phyloP scores from a whole-genome alignment of 2,113 vertebrate genomes.

The Rallus limicola region DNA sequence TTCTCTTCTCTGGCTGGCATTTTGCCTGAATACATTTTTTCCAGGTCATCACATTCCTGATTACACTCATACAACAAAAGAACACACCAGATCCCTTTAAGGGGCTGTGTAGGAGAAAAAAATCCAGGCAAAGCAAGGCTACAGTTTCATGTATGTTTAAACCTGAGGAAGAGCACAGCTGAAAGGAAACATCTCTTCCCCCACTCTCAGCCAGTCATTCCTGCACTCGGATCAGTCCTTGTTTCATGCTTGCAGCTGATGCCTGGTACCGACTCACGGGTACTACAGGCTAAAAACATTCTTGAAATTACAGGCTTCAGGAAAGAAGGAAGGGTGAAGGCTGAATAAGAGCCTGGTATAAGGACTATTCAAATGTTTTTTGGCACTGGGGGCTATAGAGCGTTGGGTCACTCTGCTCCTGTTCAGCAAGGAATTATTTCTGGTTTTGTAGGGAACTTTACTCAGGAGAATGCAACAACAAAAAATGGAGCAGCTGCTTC shows the following conservation, averaged over 20 bases:
- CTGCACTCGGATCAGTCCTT: rapidly evolving
- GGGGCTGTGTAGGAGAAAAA: background rate
- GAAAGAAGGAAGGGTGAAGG: background rate
- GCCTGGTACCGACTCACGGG: background rate
- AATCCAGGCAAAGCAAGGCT: background rate
- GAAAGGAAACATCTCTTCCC: background rate
- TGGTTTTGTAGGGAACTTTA: background rate
- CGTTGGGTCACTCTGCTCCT: background rate
- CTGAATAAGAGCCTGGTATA: background rate
- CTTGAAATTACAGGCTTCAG: background rate
- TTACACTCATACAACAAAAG: background rate
- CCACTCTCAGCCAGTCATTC: background rate
- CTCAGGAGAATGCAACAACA: background rate
- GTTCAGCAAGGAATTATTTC: background rate
- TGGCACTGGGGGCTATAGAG: background rate
- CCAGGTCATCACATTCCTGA: constrained; percentile 47
- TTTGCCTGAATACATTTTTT: constrained; percentile 43
- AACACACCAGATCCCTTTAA: constrained; percentile 18
- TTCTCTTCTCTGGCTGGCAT: constrained; percentile 36
- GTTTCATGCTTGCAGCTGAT: background rate
- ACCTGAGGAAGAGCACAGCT: background rate
- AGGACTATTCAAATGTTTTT: background rate
- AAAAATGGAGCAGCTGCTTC: background rate
- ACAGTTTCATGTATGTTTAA: background rate
- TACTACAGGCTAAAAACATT: background rate